Base-by-base conservation (phyloP, 2,113 vertebrate genomes). In the Odocoileus virginianus region DNA sequence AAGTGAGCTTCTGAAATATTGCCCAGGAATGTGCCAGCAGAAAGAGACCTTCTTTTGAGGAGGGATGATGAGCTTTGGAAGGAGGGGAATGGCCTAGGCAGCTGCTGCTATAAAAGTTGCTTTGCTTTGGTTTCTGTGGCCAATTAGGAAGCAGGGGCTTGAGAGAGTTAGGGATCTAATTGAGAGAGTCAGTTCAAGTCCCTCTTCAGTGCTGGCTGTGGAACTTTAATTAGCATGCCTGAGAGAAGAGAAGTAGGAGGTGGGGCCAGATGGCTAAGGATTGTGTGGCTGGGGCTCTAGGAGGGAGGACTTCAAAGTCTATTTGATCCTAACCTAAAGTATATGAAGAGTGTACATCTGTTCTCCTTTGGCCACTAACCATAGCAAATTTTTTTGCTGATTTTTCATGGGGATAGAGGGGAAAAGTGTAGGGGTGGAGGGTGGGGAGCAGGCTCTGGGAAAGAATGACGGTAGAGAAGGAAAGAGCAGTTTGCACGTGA, bases 1-100 rank as follows among this genome's bases (percentile, higher is more conserved):
- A 93, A 96, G 61, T 87, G 89, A 91, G 89, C 85, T 92, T 95
- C 71, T 95, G 96, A 98, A 93, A 84, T 89, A 91, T 36, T 82
- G 94, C 89, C 81, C 61, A 52, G 28, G 94, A 94, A 96, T 81
- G 91, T 95, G 94, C 93, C 60, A 78, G 58, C 33, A 78, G 89
- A 89, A 87, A 55, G 82, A 76, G 55, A 27, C 19, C n/a, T 36
- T 55, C 30, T 64, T 83, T 54, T 19, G 25, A 47, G 74, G 45
- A 45, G 54, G 50, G 5, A 60, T 23, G 64, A 47, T 4, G 13
- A 81, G 74, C 11, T 0, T 19, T 6, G 50, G 19, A 17, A 14
- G 83, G n/a, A 15, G 36, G 93, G 74, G 21, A 60, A 27, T 2
- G 0, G 55, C 78, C 15, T 25, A 12, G 6, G 88, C 94, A 96